These are phyloP conservation scores for Porites lobata DNA, from an alignment of 92 coral and sea anemone species.

Conservation along the genomic window DNA sequence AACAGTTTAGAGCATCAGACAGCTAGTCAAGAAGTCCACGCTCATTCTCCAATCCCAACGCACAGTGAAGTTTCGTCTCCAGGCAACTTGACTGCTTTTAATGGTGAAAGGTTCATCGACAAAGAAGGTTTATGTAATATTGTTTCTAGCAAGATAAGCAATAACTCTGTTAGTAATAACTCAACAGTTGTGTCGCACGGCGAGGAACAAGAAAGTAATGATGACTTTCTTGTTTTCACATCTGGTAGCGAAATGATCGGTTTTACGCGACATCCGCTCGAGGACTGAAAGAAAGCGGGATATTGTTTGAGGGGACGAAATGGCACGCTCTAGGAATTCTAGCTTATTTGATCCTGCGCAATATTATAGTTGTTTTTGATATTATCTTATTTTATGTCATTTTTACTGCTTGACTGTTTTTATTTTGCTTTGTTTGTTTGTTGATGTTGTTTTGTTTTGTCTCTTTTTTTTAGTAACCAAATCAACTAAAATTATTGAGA, in stretches of 20 bases:
- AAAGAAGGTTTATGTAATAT: constrained; percentile 2
- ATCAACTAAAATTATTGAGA: no score
- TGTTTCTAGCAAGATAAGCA: not conserved
- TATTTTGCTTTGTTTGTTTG: no score
- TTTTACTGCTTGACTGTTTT: no score
- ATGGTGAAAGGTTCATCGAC: constrained; percentile 8
- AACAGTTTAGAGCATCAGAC: constrained; percentile 5
- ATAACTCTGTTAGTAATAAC: not conserved
- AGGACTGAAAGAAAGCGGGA: constrained; percentile 30
- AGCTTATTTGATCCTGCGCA: no score
- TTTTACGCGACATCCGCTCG: constrained; percentile 82
- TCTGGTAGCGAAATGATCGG: constrained; percentile 82
- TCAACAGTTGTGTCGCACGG: constrained; percentile 34
- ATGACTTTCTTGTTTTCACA: not conserved
- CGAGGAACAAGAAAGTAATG: constrained; percentile 24
- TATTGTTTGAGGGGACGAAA: no score
- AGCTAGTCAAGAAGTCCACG: constrained; percentile 19
- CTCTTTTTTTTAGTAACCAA: no score
- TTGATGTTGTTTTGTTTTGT: no score
- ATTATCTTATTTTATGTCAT: no score
- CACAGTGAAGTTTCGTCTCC: constrained; percentile 65
- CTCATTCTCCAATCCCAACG: constrained; percentile 36
- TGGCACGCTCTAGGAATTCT: no score
- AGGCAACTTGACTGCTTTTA: constrained; percentile 17
- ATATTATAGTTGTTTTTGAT: no score